Evolutionary conservation across 2,888 invertebrate species (phyloP).

Genomic region (Cerastis leucographa): DNA sequence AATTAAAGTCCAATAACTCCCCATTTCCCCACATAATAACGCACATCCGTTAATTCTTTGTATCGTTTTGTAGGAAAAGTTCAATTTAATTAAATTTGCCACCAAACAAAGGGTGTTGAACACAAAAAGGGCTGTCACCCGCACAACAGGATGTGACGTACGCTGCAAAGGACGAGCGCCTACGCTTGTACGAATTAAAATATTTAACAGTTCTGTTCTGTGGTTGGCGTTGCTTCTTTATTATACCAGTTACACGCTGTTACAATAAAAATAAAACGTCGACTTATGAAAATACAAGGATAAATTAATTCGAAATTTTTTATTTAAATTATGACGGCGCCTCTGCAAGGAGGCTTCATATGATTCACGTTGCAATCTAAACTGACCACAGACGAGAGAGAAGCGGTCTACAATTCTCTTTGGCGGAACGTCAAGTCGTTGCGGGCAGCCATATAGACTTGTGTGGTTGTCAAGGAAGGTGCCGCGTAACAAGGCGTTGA

Average conservation of each 20-base stretch:
- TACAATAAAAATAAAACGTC: neutral
- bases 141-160: constrained; percentile 55
- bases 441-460: no score
- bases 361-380: no score
- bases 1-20: constrained; percentile 39
- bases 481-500: no score
- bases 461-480: no score
- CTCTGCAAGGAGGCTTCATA: no score
- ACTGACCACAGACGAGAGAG: no score
- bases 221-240: neutral
- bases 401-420: no score
- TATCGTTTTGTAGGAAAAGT: constrained; percentile 44
- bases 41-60: constrained; percentile 41
- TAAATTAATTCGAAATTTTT: no score
- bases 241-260: neutral
- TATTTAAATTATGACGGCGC: no score
- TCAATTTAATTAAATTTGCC: constrained; percentile 62
- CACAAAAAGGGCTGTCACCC: constrained; percentile 61
- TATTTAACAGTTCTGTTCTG: constrained; percentile 25
- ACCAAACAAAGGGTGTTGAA: constrained; percentile 55
- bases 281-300: neutral
- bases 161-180: constrained; percentile 30
- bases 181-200: constrained; percentile 32
- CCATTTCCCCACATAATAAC: constrained; percentile 21
- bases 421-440: no score